A percentile compares a stretch with the other conserved stretches of the same genome.
phyloP scores from a whole-genome alignment of 2,797 vertebrate genomes.

The Trachurus trachurus region DNA sequence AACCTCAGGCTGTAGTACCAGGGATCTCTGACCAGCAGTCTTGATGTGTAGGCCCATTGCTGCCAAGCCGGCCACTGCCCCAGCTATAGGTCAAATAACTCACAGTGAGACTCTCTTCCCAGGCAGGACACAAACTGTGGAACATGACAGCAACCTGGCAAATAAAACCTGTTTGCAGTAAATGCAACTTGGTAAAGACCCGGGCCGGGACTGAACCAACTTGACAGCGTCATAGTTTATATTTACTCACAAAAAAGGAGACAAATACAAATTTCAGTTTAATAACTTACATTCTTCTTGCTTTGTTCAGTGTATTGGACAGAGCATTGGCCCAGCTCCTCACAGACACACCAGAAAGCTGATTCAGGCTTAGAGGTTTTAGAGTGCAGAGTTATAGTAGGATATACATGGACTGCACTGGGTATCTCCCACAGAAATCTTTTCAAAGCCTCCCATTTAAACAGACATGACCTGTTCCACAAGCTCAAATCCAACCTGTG shows the following conservation, averaged over 20 bases:
- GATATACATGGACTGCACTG: neutral
- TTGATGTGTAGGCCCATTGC: neutral
- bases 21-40: neutral
- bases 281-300: neutral
- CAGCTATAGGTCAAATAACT: neutral
- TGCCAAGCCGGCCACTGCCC: neutral
- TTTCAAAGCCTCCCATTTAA: conserved; percentile 13
- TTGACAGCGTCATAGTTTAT: neutral
- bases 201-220: neutral
- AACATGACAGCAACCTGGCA: neutral
- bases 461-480: neutral
- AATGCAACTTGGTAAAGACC: neutral
- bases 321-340: neutral
- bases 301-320: neutral
- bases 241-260: neutral
- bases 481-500: conserved; percentile 5
- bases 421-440: conserved; percentile 1
- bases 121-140: neutral
- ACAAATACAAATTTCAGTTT: neutral
- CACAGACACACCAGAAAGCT: neutral
- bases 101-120: neutral
- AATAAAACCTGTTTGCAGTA: neutral
- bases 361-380: neutral
- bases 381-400: neutral
- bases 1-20: neutral